These are phyloP conservation scores for Sminthurides bifidus DNA, from an alignment of 1,140 invertebrate species.

Conservation along the genomic window DNA sequence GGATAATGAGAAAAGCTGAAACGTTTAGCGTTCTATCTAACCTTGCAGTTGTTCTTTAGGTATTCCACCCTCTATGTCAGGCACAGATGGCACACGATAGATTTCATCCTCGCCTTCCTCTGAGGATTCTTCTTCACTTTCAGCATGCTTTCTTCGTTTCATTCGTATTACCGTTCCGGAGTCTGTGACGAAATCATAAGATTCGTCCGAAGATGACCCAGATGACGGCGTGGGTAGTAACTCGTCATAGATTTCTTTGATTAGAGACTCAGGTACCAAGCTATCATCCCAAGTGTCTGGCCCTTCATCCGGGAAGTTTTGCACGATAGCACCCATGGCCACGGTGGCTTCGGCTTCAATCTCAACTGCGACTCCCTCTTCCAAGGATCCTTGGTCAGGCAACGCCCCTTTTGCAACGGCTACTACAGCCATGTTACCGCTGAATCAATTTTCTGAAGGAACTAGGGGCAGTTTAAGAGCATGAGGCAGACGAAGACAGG, in stretches of 20 bases:
- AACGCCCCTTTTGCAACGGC: no score
- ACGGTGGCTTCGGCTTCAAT: no score
- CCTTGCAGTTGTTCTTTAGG: neutral
- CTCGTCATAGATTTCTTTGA: neutral
- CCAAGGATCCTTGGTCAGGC: no score
- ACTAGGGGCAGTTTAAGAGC: no score
- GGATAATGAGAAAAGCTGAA: neutral
- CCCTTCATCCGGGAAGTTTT: no score
- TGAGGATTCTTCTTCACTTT: neutral
- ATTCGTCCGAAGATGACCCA: neutral
- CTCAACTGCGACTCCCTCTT: no score
- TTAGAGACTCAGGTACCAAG: neutral
- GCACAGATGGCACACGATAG: neutral
- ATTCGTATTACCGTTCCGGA: neutral
- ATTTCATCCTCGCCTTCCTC: slow-evolving; percentile 3
- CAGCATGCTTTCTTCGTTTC: neutral
- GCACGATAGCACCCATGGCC: no score
- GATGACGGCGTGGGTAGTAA: neutral
- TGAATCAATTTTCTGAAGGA: no score
- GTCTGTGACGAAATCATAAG: neutral
- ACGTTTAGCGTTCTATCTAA: neutral
- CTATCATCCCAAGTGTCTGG: slow-evolving; percentile 5
- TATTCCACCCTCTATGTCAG: slow-evolving; percentile 4
- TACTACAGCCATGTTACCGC: no score
- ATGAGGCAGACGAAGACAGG: no score